Base-by-base conservation (phyloP, 2,888 invertebrate species). In the Orthosia cruda region DNA sequence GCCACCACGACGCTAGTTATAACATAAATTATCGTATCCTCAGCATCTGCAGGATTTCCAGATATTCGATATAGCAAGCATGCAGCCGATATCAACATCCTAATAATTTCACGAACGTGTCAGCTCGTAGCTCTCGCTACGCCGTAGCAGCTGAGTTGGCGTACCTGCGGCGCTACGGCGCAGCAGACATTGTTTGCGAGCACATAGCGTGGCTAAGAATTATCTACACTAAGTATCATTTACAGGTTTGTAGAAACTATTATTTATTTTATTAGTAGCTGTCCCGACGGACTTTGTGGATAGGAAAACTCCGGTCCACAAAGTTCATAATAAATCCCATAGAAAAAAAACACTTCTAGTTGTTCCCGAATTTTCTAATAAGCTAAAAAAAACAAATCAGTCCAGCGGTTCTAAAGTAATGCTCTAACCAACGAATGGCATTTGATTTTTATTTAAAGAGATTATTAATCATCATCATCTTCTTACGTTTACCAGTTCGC, bases 141-240 rank as follows among this genome's bases (percentile, higher is more conserved):
- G 82, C 52, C 78, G 85, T 85, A 87, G 85, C 77, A 76, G 62
- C 49, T 73, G 68, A 32, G 65, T 65, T 80, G 71, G 80, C 77
- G 80, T 86, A 83, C 72, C 62, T 59, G 68, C 40, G 71, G 80
- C 52, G 63, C 85, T 84, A 84, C 81, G 78, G 45, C 76, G 82
- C 87, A 87, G 74, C 76, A 52, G 55, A n/a, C 61, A 80, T 80
- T 68, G 71, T 71, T 80, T 83, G 57, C 64, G 54, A 71, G 52
- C 57, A 40, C 66, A 68, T 62, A 54, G 13, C 20, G 32, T 47
- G 12, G 64, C 26, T 83, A 57, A 52, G 55, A 64, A 20, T 47
- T 71, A 78, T 61, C 47, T 49, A n/a, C 18, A 20, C 18, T 49
- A n/a, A 16, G 32, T 71, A 79, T 71, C 16, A 78, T 79, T 52